Evolutionary conservation across 37 sponge, comb jelly and placozoan genomes (phyloP).

Genomic region (Chondrosia reniformis): DNA sequence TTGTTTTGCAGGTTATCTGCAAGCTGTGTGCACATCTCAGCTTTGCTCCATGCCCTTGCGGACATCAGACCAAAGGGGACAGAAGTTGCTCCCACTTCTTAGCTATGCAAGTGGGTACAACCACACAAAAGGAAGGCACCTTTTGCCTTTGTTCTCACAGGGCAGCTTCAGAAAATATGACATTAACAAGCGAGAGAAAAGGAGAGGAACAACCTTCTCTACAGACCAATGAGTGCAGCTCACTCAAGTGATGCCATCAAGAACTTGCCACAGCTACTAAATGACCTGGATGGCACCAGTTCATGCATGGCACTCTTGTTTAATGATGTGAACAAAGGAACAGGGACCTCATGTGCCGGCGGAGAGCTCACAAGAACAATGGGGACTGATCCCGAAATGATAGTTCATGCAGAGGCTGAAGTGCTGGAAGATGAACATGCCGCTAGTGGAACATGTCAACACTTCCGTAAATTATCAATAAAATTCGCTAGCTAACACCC

Average conservation of each 20-base stretch:
- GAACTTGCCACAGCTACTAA: not conserved
- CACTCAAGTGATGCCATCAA: not conserved
- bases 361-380: not conserved
- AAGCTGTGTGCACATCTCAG: not conserved
- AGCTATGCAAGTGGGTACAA: not conserved
- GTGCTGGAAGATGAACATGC: too few species aligned
- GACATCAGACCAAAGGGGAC: slow-evolving; percentile 3
- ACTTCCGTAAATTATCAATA: not conserved
- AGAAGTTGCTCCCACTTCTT: not conserved
- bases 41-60: slow-evolving; percentile 3
- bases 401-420: not conserved
- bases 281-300: not conserved
- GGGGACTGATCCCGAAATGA: not conserved
- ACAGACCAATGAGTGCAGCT: not conserved
- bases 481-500: too few species aligned
- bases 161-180: not conserved
- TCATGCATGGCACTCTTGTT: not conserved
- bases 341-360: not conserved
- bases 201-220: not conserved
- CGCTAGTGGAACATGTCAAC: too few species aligned
- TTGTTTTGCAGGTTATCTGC: not conserved
- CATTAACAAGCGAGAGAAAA: not conserved
- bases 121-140: slow-evolving; percentile 3
- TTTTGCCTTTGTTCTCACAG: not conserved
- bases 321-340: not conserved